Percentiles rank a stretch among this genome's conserved stretches.
Conservation (phyloP, 2,888 invertebrate genomes). For the Lasioglossum oenotherae region DNA sequence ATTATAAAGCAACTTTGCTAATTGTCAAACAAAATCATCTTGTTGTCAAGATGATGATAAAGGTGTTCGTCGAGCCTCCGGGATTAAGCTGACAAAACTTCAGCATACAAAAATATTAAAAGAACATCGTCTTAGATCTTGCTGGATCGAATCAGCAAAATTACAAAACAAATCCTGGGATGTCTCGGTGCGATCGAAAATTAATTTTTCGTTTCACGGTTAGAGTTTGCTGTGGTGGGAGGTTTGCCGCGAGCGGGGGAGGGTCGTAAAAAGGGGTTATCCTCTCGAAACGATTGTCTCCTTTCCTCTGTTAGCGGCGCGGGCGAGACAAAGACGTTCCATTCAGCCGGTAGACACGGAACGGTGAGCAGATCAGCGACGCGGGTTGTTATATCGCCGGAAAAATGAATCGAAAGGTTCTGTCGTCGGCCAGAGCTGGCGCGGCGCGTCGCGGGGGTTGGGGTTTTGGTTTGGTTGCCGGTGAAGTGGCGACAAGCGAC, state of each 20-base stretch:
- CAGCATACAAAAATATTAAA: neutral
- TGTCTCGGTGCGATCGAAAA: neutral
- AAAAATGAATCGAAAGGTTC: slow-evolving; percentile 73
- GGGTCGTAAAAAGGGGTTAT: slow-evolving; percentile 12
- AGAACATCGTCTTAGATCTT: neutral
- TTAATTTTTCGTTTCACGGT: slow-evolving; percentile 8
- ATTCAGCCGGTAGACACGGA: slow-evolving; percentile 48
- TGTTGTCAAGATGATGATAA: no score
- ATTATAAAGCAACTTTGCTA: no score
- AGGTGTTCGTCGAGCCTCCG: no score
- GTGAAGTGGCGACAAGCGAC: slow-evolving; percentile 45
- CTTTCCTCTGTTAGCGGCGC: neutral
- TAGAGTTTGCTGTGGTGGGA: neutral
- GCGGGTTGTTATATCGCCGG: slow-evolving; percentile 72
- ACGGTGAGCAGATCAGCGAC: slow-evolving; percentile 69
- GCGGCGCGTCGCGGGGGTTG: neutral
- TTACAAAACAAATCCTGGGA: neutral
- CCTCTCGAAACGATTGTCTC: slow-evolving; percentile 50
- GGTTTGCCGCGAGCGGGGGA: neutral
- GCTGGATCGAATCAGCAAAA: neutral
- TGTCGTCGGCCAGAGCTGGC: neutral
- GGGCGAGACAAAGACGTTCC: slow-evolving; percentile 32
- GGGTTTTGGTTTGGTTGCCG: slow-evolving; percentile 21
- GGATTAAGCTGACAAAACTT: no score
- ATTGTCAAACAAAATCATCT: no score